Evolutionary conservation across 2,888 invertebrate species (phyloP).

Genomic region (Chromoteleia sp.): DNA sequence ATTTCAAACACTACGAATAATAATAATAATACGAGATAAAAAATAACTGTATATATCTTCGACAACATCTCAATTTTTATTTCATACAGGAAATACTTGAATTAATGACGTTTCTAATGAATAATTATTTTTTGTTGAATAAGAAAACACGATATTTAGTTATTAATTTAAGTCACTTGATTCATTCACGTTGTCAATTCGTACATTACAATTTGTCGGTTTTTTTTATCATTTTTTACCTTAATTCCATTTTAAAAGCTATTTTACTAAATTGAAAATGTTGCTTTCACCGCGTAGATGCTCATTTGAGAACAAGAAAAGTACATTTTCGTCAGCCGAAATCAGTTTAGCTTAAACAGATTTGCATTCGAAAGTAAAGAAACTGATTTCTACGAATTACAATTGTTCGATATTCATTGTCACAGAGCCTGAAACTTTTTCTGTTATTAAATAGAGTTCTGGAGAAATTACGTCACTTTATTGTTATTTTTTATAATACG

Average conservation of each 20-base stretch:
- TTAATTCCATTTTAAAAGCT: slow-evolving; percentile 1
- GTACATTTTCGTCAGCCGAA: slow-evolving; percentile 9
- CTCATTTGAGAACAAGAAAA: slow-evolving; percentile 8
- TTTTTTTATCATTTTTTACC: not conserved
- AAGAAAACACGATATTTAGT: too few species aligned
- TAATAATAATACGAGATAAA: too few species aligned
- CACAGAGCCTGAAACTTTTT: not conserved
- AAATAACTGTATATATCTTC: too few species aligned
- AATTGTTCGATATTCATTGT: slow-evolving; percentile 14
- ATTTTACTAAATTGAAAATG: slow-evolving; percentile 7
- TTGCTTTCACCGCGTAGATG: not conserved
- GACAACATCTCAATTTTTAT: too few species aligned
- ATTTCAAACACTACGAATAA: too few species aligned
- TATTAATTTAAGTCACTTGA: too few species aligned
- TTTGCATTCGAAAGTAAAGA: slow-evolving; percentile 15
- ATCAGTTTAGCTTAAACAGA: slow-evolving; percentile 15
- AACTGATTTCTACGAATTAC: slow-evolving; percentile 25
- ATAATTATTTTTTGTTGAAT: too few species aligned
- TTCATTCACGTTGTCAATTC: not conserved
- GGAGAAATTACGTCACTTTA: not conserved
- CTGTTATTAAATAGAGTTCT: not conserved
- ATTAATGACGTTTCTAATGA: too few species aligned
- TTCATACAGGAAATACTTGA: too few species aligned
- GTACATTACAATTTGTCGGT: not conserved
- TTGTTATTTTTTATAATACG: not conserved